Conservation (phyloP, 2,797 vertebrate species). For the Buceros bicornis region DNA sequence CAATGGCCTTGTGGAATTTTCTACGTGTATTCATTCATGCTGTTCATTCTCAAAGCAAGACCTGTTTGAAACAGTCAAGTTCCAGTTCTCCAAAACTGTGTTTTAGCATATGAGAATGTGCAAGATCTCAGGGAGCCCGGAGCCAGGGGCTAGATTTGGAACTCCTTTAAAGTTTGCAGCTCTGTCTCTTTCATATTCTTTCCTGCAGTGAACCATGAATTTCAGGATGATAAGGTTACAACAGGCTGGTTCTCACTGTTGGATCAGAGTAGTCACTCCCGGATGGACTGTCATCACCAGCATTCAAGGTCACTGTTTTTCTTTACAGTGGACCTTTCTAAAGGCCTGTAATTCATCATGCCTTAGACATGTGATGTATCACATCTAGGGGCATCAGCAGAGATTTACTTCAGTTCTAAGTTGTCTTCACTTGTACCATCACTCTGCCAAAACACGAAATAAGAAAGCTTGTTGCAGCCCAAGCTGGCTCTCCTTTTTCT, state of each 20-base stretch:
- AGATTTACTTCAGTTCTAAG: constrained; percentile 28
- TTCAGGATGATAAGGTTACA: constrained; percentile 36
- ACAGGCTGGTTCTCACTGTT: neutral
- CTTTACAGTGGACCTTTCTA: constrained; percentile 7
- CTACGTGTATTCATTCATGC: neutral
- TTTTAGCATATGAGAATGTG: neutral
- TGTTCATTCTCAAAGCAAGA: neutral
- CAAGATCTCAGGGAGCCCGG: neutral
- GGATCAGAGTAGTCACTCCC: neutral
- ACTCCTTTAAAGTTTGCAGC: neutral
- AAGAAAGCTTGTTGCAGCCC: neutral
- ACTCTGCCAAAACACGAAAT: neutral
- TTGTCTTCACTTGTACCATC: neutral
- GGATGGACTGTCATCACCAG: constrained; percentile 15
- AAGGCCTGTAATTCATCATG: constrained; percentile 28
- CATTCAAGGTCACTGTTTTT: constrained; percentile 36
- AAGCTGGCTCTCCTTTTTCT: neutral
- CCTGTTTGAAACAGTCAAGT: neutral
- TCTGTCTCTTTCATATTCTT: constrained; percentile 3
- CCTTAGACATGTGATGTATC: neutral
- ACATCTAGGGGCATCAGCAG: neutral
- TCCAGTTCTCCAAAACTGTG: neutral
- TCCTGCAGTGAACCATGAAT: neutral
- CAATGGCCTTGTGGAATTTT: neutral
- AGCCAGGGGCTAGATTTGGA: neutral